Evolutionary conservation across 2,888 invertebrate species (phyloP), one percentile per base, ranked within the genome.

Genomic region (Andrena bucephala): DNA sequence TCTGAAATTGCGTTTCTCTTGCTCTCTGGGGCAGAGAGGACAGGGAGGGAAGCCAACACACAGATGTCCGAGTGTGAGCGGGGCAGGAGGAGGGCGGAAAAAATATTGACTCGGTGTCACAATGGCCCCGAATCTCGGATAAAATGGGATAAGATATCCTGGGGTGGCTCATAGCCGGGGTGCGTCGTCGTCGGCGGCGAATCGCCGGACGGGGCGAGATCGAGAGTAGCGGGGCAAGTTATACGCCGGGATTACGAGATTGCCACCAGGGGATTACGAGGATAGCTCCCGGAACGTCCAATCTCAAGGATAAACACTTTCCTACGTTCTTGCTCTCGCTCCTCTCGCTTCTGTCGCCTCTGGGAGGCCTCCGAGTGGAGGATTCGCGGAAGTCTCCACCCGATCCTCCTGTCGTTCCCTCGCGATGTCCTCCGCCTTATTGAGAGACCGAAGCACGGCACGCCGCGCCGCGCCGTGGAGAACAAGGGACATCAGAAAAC

Each of bases 251-350:
- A 93, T 93, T 93, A 93, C 93, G 93, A 93, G 93, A 94, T 94
- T 93, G 93, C 93, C 92, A 91, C 91, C 90, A 89, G 92, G 92
- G 93, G 93, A 94, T 94, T 93, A 93, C 93, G 90, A 91, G 89
- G 92, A 94, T 93, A 93, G 91, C 92, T 93, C 92, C 88, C 80
- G 91, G 90, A 91, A 93, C 93, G 93, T 93, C 93, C 93, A 94
- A 94, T 93, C 93, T 94, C 92, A 90, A 92, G 94, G 93, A 93
- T 93, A 93, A 93, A 94, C 94, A 93, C 93, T 93, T 93, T 91
- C 92, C 89, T 89, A 90, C 93, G 92, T 91, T 92, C 91, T 92
- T 90, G 90, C 85, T 76, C 71, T 74, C 69, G 63, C 66, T 84
- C 77, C 36, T 74, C 70, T 67, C 71, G 54, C 20, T 54, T 8